Evolutionary conservation across 2,888 invertebrate genomes (phyloP), one percentile per base, ranked within the genome.

Genomic region (Drosophila neutralis): DNA sequence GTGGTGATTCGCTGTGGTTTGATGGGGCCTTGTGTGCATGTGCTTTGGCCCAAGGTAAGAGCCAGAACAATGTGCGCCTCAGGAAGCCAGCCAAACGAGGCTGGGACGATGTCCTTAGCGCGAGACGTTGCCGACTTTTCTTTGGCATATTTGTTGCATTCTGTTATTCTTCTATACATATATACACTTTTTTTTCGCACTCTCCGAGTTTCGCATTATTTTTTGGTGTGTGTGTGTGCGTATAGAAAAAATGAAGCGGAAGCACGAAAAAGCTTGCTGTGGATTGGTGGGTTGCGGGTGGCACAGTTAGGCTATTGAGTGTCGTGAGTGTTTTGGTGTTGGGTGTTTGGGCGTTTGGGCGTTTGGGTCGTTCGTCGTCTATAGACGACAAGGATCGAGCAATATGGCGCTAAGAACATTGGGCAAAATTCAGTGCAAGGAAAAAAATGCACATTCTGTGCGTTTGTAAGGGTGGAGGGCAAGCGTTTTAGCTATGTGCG

Each of bases 361-460:
- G 75, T 60, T 58, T 54, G 71, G 58, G 59, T 49, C 38, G 40
- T 45, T 60, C 60, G 58, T 38, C 56, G 36, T 52, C 48, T 48
- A 54, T 65, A 70, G 61, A 69, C 59, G 64, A 78, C 65, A 73
- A 69, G 78, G 58, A 76, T 68, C 72, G 59, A 71, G 80, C 86
- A 82, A 88, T 83, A 88, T 88, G 90, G 84, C 82, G 83, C 79
- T 87, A 88, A 88, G 87, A 83, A 90, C 80, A 80, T 89, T 87
- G 82, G 80, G 82, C 79, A 78, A 87, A 86, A 83, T 89, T 86
- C 83, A 90, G 62, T 85, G 80, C 57, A 58, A 73, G 72, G 77
- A 87, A 75, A 59, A 63, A 56, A 58, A 48, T 81, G 52, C 82
- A 82, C 89, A 89, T 89, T 74, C 84, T 83, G 65, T 83, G 74